Base-by-base conservation (phyloP, 2,888 invertebrate genomes). In the Neocrepidodera transversa region DNA sequence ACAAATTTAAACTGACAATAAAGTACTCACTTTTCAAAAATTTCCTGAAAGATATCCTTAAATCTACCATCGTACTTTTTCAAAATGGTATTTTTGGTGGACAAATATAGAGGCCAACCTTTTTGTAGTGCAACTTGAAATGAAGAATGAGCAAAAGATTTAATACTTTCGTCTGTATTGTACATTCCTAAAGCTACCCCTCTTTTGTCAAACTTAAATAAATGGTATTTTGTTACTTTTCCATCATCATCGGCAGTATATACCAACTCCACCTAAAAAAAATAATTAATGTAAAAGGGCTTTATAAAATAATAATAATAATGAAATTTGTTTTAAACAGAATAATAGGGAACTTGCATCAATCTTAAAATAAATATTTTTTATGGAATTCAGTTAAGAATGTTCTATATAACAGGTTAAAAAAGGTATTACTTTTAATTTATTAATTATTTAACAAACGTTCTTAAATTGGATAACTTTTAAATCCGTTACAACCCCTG, bases 21-120 rank as follows among this genome's bases (percentile, higher is more conserved):
- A n/a, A n/a, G n/a, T 14, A 51, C 81, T 77, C 80, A 91, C 91
- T 85, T 87, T 68, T 93, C 88, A 79, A 86, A 95, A 71, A 95
- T 86, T 76, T 93, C 93, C 82, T 93, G 88, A 80, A 95, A 95
- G 69, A 95, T 93, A 76, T 95, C 95, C 82, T 95, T 94, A 81
- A 95, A 95, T 17, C 92, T 85, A 10, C 95, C 94, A 77, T 95
- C 95, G 75, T 95, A 95, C 65, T 83, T 84, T 80, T 95, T 95
- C 47, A 95, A 82, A 73, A 95, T 95, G 1, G 95, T 95, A 78
- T 95, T 95, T 81, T 95, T 95, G 3, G 95, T 95, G 58, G 92
- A 92, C 76, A 95, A 79, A 79, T 93, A 95, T n/a, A 95, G 82
- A 0, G 94, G 94, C 90, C 91, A 92, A 75, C 90, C 89, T 82